Evolutionary conservation across 2,113 vertebrate species (phyloP), one percentile per base, ranked within the genome.

Genomic region (Albula glossodonta): DNA sequence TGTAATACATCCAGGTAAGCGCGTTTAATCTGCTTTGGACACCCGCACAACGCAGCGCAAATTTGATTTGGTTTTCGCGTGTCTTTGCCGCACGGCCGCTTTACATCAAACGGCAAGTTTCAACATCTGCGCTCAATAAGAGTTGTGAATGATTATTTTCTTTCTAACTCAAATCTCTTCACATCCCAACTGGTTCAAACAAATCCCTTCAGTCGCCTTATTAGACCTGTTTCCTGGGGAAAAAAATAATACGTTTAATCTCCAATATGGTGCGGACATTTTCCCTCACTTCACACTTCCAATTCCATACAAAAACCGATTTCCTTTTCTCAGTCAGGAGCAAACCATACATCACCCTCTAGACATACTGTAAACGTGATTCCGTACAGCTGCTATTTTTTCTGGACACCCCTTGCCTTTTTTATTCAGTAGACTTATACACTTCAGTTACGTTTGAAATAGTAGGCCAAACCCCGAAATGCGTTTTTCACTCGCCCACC

Each of bases 291-390:
- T 48, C 77, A 89, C 89, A 90, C 53, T 51, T 92, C 92, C 95
- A 93, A 94, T 95, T 95, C 94, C 93, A 93, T 92, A 92, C 91
- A 92, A 94, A 95, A 93, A 93, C 92, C 94, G 95, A 96, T 96
- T 96, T 95, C 93, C 94, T 93, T 90, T 93, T 93, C 91, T 88
- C 92, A 93, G 93, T 94, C 93, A 94, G 94, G 93, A 25, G 91
- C 87, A 91, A 92, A 88, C 88, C 89, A 49, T 22, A 63, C 87
- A 85, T 91, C 86, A 92, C 90, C 89, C 91, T 88, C 66, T 83
- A 89, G 88, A 88, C 31, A 83, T 82, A 86, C 85, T 83, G 53
- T 52, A 82, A 89, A 83, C 85, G 17, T 93, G 89, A 94, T 93
- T 91, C 89, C 93, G 92, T 94, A 90, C 93, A 88, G 90, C 48